phyloP scores from a whole-genome alignment of 2,113 vertebrate species.

The Vulpes ferrilata region DNA sequence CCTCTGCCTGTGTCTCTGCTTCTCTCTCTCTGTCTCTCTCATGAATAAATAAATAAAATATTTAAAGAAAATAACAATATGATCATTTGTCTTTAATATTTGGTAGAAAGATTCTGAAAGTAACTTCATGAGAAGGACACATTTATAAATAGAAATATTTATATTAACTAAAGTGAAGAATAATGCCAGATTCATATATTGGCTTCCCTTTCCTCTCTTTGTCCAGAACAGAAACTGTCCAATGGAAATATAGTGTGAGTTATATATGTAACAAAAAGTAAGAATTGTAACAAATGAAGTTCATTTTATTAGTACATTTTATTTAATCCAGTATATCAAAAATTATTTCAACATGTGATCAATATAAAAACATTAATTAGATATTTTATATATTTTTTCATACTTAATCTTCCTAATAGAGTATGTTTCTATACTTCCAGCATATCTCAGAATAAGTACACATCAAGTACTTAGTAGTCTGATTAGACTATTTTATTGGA shows the following conservation, averaged over 20 bases:
- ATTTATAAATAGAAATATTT: constrained; percentile 45
- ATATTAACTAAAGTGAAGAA: background rate
- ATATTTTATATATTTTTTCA: constrained; percentile 12
- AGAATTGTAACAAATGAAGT: background rate
- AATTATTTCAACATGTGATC: background rate
- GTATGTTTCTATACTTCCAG: background rate
- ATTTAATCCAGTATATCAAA: background rate
- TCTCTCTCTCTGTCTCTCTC: too few relatives aligned
- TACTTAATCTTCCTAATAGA: background rate
- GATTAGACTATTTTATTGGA: background rate
- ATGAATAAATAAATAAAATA: too few relatives aligned
- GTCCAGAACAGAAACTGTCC: background rate
- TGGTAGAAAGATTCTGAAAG: constrained; percentile 39
- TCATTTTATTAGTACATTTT: constrained; percentile 43
- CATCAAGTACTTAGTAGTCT: background rate
- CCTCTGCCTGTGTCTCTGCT: too few relatives aligned
- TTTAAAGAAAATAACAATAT: background rate
- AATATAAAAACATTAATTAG: background rate
- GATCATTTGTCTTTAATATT: constrained; percentile 29
- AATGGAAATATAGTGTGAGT: background rate
- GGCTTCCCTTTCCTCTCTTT: background rate
- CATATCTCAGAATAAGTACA: background rate
- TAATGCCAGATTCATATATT: background rate
- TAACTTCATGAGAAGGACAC: constrained; percentile 5
- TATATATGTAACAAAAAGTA: background rate